A percentile compares a stretch with the other conserved stretches of the same genome.
Evolutionary conservation across 2,888 invertebrate genomes (phyloP).

Genomic region (Nemotelus nigrinus): DNA sequence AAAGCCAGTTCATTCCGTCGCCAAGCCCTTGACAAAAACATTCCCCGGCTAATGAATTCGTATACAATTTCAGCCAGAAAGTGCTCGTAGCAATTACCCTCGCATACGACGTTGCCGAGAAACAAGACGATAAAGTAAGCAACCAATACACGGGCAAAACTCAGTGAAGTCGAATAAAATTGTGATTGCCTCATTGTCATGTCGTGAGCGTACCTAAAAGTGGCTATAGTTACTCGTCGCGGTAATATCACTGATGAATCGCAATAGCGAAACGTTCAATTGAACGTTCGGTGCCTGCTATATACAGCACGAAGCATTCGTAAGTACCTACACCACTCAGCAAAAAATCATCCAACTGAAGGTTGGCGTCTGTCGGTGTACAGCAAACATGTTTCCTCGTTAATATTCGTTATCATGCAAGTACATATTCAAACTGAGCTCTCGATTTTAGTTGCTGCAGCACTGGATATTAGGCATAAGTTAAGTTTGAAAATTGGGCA

Average conservation of each 20-base stretch:
- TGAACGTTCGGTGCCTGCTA: neutral
- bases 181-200: slow-evolving; percentile 35
- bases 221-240: neutral
- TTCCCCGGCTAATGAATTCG: no score
- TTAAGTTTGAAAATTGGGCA: no score
- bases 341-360: neutral
- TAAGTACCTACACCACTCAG: neutral
- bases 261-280: neutral
- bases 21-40: no score
- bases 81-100: neutral
- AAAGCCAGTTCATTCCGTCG: no score
- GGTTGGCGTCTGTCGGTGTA: slow-evolving; percentile 21
- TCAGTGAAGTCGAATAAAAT: neutral
- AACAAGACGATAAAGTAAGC: neutral
- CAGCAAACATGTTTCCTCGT: slow-evolving; percentile 9
- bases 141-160: neutral
- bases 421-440: neutral
- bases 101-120: neutral
- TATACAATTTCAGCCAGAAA: no score
- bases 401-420: slow-evolving; percentile 13
- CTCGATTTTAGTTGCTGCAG: no score
- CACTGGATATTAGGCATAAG: no score
- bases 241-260: neutral
- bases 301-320: neutral
- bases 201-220: slow-evolving; percentile 25